These are phyloP conservation scores for Caenorhabditis afra DNA, from an alignment of 2,888 invertebrate genomes.

Conservation along the genomic window DNA sequence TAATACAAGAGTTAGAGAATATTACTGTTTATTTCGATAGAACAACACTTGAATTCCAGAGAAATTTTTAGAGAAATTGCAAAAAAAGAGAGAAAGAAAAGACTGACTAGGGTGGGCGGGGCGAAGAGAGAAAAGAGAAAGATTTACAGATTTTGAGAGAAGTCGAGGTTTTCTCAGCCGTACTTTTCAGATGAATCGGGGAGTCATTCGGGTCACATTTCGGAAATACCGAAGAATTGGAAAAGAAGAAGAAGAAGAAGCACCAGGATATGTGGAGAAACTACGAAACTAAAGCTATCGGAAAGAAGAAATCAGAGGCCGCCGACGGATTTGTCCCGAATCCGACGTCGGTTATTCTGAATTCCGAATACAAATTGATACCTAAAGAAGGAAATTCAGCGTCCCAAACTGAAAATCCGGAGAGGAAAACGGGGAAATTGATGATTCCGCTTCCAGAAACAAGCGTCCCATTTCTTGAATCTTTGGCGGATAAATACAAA, in stretches of 20 bases:
- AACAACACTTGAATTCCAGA: constrained; percentile 55
- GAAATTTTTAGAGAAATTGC: constrained; percentile 33
- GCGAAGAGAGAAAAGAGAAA: background rate
- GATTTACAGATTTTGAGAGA: constrained; percentile 50
- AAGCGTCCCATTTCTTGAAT: constrained; percentile 57
- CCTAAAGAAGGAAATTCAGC: constrained; percentile 38
- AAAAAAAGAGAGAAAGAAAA: constrained; percentile 29
- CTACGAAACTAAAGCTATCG: constrained; percentile 51
- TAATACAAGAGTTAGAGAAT: constrained; percentile 29
- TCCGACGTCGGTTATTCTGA: background rate
- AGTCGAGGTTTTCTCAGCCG: constrained; percentile 25
- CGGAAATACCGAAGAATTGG: constrained; percentile 28
- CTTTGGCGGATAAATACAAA: constrained; percentile 13
- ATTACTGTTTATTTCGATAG: constrained; percentile 10
- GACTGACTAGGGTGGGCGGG: constrained; percentile 27
- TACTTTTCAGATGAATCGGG: background rate
- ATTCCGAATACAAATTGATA: constrained; percentile 41
- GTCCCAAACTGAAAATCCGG: constrained; percentile 44
- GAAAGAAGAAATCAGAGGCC: background rate
- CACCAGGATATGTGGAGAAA: constrained; percentile 44
- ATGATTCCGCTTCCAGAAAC: constrained; percentile 21
- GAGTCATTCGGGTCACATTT: constrained; percentile 18
- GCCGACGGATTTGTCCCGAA: constrained; percentile 44
- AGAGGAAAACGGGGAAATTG: background rate
- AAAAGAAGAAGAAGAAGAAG: constrained; percentile 1